Base-by-base conservation (phyloP, 2,797 vertebrate species). In the Poliocrania exsul region DNA sequence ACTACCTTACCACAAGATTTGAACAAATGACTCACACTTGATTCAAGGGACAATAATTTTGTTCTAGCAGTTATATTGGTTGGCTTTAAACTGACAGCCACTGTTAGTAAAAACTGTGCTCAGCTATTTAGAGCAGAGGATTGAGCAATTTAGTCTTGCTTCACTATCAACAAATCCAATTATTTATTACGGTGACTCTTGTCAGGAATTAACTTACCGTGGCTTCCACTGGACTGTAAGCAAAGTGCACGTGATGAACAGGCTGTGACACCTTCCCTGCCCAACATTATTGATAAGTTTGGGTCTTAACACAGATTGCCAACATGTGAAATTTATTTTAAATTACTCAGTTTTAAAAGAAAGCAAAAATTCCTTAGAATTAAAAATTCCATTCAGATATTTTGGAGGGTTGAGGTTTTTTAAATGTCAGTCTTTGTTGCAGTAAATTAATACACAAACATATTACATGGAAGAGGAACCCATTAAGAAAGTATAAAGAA, bases 131-230 rank as follows among this genome's bases (percentile, higher is more conserved):
- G 37, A 94, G 92, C 58, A 88, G 73, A 88, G 80, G 91, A 86
- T 44, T 79, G 74, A 77, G 86, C 57, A 87, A 74, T 93, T 85
- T 53, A 80, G 56, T 81, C 81, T 92, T 95, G 86, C 75, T 94
- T 93, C 92, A 72, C 38, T 66, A 58, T 78, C 78, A 88, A 70
- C 46, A 95, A 95, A 87, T 87, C 50, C 46, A 87, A 49, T 92
- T 91, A 91, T 91, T 95, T 92, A 89, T 94, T 93, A 74, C 0
- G 0, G 67, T 47, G n/a, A 51, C 61, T 90, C 60, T 87, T 74
- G 60, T 73, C 71, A 77, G 81, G 44, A 93, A 61, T 87, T 88
- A 90, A 83, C 51, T 69, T 75, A 38, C 0, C 2, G 2, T 33
- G 47, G 44, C 44, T 50, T 71, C 57, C 46, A 35, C 5, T 66